Evolutionary conservation across 2,888 invertebrate species (phyloP).

Genomic region (Diabrotica balteata): DNA sequence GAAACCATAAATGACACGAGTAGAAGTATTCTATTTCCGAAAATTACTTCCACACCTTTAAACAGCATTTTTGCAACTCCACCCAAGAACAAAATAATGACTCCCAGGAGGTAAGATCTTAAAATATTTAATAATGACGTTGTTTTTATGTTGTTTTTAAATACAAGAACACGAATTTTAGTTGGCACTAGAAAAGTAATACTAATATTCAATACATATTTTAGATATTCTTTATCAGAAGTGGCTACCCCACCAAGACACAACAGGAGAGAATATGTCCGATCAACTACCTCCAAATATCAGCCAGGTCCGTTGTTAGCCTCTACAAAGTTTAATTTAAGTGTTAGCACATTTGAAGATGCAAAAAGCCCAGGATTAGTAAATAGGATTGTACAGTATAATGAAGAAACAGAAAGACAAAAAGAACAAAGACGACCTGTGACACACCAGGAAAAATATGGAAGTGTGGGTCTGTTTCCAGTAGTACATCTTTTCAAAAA

Average conservation of each 20-base stretch:
- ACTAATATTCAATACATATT: not conserved
- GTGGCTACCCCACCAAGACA: conserved; percentile 38
- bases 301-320: conserved; percentile 58
- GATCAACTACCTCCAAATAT: conserved; percentile 37
- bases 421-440: conserved; percentile 38
- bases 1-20: conserved; percentile 35
- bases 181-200: too few species aligned
- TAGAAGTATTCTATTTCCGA: conserved; percentile 35
- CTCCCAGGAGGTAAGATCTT: conserved; percentile 42
- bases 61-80: conserved; percentile 40
- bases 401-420: conserved; percentile 52
- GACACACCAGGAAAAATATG: conserved; percentile 58
- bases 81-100: conserved; percentile 39
- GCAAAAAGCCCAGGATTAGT: conserved; percentile 63
- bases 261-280: conserved; percentile 22
- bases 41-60: conserved; percentile 47
- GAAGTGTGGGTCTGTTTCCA: conserved; percentile 61
- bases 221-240: conserved; percentile 48
- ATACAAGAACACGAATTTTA: too few species aligned
- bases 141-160: too few species aligned
- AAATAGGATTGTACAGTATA: conserved; percentile 63
- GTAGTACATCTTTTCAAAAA: conserved; percentile 62
- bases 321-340: conserved; percentile 61
- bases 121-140: too few species aligned
- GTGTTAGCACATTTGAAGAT: conserved; percentile 62